Evolutionary conservation across 2,797 vertebrate genomes (phyloP).

Genomic region (Mallotus villosus): DNA sequence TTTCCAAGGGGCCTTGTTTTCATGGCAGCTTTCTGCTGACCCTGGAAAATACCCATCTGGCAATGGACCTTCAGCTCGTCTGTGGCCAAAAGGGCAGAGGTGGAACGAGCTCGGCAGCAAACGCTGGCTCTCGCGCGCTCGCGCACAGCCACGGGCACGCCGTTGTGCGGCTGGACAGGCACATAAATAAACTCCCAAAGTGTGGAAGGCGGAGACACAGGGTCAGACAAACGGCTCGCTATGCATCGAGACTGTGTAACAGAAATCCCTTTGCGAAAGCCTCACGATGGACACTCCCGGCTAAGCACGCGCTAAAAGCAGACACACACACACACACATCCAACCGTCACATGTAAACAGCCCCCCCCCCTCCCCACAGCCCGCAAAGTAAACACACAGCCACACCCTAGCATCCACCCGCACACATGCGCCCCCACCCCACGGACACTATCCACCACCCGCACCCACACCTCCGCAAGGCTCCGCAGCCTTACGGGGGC

Average conservation of each 20-base stretch:
- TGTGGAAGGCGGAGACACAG: not conserved
- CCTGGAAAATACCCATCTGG: conserved; percentile 74
- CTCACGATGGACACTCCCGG: not conserved
- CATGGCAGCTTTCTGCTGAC: conserved; percentile 68
- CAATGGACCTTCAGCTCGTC: conserved; percentile 53
- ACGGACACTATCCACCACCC: not conserved
- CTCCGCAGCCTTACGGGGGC: not conserved
- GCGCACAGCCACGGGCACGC: not conserved
- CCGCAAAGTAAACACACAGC: conserved; percentile 34
- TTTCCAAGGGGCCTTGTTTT: conserved; percentile 72
- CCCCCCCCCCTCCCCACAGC: not conserved
- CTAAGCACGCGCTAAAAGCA: conserved; percentile 30
- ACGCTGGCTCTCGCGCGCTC: not conserved
- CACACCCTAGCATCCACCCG: conserved; percentile 27
- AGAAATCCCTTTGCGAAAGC: too few relatives aligned
- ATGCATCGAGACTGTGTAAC: too few relatives aligned
- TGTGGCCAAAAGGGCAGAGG: conserved; percentile 54
- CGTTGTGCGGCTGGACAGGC: conserved; percentile 37
- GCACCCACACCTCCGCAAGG: not conserved
- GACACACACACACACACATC: conserved; percentile 39
- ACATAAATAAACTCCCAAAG: conserved; percentile 27
- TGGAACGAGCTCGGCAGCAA: conserved; percentile 1
- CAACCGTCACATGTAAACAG: conserved; percentile 15
- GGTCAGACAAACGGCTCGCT: too few relatives aligned
- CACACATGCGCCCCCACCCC: conserved; percentile 12